phyloP scores from a whole-genome alignment of 2,797 vertebrate species.

The Enteromius anoplus region DNA sequence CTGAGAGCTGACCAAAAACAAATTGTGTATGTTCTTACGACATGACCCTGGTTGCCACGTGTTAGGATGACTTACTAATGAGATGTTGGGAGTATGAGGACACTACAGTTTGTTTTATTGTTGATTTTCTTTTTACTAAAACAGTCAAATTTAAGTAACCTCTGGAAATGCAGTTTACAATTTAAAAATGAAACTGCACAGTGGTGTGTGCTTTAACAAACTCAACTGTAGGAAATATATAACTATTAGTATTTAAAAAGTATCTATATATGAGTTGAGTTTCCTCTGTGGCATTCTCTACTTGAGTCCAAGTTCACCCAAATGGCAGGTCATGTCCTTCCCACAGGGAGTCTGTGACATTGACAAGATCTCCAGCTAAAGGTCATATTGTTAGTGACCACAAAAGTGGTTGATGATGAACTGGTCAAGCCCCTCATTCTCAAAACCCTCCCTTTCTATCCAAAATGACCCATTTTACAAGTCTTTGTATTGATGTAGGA shows the following conservation, averaged over 20 bases:
- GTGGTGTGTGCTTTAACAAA: neutral
- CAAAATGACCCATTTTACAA: conserved; percentile 63
- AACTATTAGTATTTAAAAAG: neutral
- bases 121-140: neutral
- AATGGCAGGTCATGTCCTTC: neutral
- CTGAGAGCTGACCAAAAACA: conserved; percentile 69
- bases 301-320: conserved; percentile 1
- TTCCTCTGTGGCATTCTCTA: conserved; percentile 13
- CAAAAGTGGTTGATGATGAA: conserved; percentile 60
- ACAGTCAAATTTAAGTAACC: neutral
- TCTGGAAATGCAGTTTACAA: neutral
- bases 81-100: neutral
- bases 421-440: conserved; percentile 62
- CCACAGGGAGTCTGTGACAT: neutral
- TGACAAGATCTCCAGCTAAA: conserved; percentile 38
- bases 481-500: conserved; percentile 67
- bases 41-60: conserved; percentile 59
- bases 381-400: conserved; percentile 53
- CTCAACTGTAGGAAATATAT: neutral
- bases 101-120: neutral
- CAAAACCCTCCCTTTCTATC: conserved; percentile 31
- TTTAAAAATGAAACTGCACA: neutral
- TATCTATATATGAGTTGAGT: neutral
- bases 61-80: neutral
- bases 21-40: conserved; percentile 58